These are phyloP conservation scores for Monopterus albus DNA, from an alignment of 2,113 vertebrate genomes.

Conservation along the genomic window DNA sequence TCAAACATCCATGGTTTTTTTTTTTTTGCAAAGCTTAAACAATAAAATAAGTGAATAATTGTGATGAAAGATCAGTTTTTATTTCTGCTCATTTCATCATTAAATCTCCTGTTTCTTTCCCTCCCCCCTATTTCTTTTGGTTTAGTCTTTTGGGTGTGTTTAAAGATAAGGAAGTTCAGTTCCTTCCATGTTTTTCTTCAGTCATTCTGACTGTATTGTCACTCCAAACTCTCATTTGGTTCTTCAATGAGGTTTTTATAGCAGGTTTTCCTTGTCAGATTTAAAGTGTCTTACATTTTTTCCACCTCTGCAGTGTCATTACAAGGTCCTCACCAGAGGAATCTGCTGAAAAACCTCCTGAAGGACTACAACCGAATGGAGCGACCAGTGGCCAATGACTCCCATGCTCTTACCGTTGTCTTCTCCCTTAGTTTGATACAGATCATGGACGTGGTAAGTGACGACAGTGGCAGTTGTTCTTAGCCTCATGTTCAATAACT, in stretches of 20 bases:
- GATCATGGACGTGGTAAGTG: conserved; percentile 87
- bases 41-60: conserved; percentile 30
- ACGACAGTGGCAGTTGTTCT: background rate
- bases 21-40: conserved; percentile 2
- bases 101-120: background rate
- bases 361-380: conserved; percentile 87
- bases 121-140: background rate
- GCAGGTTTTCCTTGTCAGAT: background rate
- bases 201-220: background rate
- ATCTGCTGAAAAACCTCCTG: conserved; percentile 83
- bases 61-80: conserved; percentile 14
- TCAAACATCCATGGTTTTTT: background rate
- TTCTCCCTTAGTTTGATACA: conserved; percentile 83
- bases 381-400: conserved; percentile 85
- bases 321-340: conserved; percentile 85
- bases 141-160: conserved; percentile 19
- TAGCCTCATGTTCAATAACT: background rate
- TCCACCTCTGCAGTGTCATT: conserved; percentile 70
- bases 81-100: conserved; percentile 55
- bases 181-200: background rate
- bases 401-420: conserved; percentile 80
- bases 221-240: background rate
- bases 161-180: conserved; percentile 7
- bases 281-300: background rate
- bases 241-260: background rate